Evolutionary conservation across 2,797 vertebrate genomes (phyloP).

Genomic region (Gadopsis bispinosus): DNA sequence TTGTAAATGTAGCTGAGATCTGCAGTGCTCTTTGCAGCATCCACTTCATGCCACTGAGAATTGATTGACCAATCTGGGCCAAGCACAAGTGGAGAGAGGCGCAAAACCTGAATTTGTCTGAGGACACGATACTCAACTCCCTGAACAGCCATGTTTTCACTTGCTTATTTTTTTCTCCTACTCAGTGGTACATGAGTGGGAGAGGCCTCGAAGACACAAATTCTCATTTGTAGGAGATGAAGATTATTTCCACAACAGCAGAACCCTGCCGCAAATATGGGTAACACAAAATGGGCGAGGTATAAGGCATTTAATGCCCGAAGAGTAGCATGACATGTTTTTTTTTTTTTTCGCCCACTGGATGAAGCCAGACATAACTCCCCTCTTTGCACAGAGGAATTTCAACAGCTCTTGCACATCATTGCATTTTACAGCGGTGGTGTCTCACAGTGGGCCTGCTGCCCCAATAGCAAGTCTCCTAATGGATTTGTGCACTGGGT

Average conservation of each 20-base stretch:
- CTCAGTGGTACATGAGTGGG: conserved; percentile 12
- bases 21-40: conserved; percentile 1
- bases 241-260: conserved; percentile 53
- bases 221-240: conserved; percentile 43
- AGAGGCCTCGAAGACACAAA: conserved; percentile 34
- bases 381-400: conserved; percentile 63
- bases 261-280: conserved; percentile 36
- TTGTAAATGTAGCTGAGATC: not conserved
- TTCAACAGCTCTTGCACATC: conserved; percentile 71
- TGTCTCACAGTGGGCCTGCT: conserved; percentile 61
- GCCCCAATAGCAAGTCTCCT: conserved; percentile 67
- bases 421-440: conserved; percentile 66
- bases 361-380: conserved; percentile 44
- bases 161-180: conserved; percentile 21
- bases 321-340: conserved; percentile 28
- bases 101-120: conserved; percentile 17
- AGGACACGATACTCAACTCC: conserved; percentile 23
- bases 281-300: conserved; percentile 49
- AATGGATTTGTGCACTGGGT: conserved; percentile 76
- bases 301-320: conserved; percentile 54
- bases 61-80: conserved; percentile 22
- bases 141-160: not conserved
- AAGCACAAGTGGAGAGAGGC: not conserved
- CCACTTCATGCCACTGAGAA: conserved; percentile 4
- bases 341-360: conserved; percentile 24